These are phyloP conservation scores for Xiphias gladius DNA, from an alignment of 2,113 vertebrate species.

Conservation along the genomic window DNA sequence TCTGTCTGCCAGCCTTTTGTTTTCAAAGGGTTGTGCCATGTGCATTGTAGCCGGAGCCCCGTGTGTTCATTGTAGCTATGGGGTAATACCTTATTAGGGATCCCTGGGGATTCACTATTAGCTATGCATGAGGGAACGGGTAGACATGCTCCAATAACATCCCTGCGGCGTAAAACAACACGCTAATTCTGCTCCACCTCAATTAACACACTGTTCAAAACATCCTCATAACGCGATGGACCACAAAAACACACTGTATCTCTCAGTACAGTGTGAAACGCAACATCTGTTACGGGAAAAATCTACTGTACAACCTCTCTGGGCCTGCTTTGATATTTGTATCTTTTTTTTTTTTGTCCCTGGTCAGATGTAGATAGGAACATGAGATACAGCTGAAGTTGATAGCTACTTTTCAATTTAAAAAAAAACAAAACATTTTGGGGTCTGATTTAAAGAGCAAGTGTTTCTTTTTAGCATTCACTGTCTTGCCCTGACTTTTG, in stretches of 20 bases:
- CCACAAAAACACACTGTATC: constrained; percentile 4
- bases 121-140: constrained; percentile 68
- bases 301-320: background rate
- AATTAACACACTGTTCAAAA: constrained; percentile 32
- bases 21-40: constrained; percentile 43
- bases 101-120: constrained; percentile 64
- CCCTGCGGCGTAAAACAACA: constrained; percentile 53
- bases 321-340: constrained; percentile 26
- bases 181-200: constrained; percentile 56
- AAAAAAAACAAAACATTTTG: background rate
- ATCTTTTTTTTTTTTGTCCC: background rate
- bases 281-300: background rate
- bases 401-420: background rate
- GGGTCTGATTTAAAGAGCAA: background rate
- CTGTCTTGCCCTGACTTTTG: too few species aligned
- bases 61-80: constrained; percentile 41
- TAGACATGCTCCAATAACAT: constrained; percentile 68
- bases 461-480: too few species aligned
- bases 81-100: constrained; percentile 58
- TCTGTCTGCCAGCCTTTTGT: constrained; percentile 31
- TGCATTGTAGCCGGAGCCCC: constrained; percentile 43
- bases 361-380: constrained; percentile 10
- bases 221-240: background rate
- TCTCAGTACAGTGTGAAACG: background rate
- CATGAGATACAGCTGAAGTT: background rate